These are phyloP conservation scores for Hymenopus coronatus DNA, from an alignment of 2,888 invertebrate species.

Conservation along the genomic window DNA sequence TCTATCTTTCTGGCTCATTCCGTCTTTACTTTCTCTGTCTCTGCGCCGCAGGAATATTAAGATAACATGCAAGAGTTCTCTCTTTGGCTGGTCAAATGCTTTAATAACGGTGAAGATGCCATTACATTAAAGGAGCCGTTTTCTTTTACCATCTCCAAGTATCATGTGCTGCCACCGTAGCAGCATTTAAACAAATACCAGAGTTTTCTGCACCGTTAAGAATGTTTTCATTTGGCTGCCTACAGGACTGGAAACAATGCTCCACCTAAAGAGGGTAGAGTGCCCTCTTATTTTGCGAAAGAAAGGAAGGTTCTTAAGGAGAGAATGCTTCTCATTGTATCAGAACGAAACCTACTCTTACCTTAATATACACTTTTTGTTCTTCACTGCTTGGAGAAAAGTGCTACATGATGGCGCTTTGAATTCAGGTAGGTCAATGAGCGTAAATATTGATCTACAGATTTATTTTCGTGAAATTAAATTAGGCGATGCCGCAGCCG, in stretches of 20 bases:
- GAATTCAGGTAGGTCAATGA: too few species aligned
- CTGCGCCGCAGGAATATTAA: background rate
- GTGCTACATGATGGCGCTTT: background rate
- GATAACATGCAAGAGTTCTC: slow-evolving; percentile 2
- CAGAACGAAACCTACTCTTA: background rate
- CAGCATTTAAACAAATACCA: background rate
- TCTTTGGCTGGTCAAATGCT: background rate
- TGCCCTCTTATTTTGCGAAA: background rate
- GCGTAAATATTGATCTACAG: too few species aligned
- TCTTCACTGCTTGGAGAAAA: background rate
- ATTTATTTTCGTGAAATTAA: too few species aligned
- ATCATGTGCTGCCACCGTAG: background rate
- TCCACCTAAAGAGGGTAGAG: background rate
- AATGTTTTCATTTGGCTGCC: background rate
- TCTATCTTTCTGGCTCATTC: background rate
- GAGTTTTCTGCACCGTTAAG: background rate
- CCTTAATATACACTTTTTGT: background rate
- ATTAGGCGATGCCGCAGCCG: too few species aligned
- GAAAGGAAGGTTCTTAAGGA: background rate
- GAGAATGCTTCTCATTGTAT: background rate
- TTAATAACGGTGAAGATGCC: background rate
- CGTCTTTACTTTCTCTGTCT: background rate
- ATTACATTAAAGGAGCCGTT: background rate
- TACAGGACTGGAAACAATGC: background rate
- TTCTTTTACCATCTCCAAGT: background rate